phyloP scores from a whole-genome alignment of 2,113 vertebrate genomes.

The Seriola dumerili region DNA sequence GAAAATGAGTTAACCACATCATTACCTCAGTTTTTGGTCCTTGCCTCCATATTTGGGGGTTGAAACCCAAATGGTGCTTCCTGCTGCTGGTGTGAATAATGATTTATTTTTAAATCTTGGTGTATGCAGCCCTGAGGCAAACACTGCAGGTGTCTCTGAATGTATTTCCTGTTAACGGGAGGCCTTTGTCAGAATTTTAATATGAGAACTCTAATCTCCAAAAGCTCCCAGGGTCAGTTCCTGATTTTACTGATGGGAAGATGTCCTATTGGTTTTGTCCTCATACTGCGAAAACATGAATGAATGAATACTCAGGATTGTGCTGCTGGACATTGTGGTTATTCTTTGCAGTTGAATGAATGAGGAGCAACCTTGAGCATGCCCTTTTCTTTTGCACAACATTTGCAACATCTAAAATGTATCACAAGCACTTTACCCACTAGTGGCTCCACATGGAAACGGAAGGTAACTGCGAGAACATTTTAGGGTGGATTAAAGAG shows the following conservation, averaged over 20 bases:
- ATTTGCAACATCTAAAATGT: neutral
- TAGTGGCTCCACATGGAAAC: constrained; percentile 9
- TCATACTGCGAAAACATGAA: neutral
- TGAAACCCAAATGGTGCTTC: neutral
- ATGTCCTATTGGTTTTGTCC: neutral
- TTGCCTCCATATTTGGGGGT: neutral
- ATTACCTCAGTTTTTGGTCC: neutral
- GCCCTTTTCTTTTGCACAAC: neutral
- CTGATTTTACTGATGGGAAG: neutral
- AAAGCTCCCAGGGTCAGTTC: neutral
- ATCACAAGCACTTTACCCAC: neutral
- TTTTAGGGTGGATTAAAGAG: neutral
- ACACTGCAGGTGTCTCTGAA: neutral
- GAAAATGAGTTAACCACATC: neutral
- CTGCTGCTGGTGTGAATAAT: neutral
- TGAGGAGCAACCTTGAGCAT: neutral
- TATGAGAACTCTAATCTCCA: constrained; percentile 20
- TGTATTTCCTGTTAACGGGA: constrained; percentile 28
- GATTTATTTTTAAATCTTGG: neutral
- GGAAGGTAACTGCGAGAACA: constrained; percentile 1
- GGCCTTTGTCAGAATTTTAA: constrained; percentile 36
- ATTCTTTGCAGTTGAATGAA: neutral
- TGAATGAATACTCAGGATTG: neutral
- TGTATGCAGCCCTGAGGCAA: constrained; percentile 23
- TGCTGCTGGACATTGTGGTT: neutral